These are phyloP conservation scores for Diaprepes abbreviatus DNA, from an alignment of 2,888 invertebrate genomes.

Conservation along the genomic window DNA sequence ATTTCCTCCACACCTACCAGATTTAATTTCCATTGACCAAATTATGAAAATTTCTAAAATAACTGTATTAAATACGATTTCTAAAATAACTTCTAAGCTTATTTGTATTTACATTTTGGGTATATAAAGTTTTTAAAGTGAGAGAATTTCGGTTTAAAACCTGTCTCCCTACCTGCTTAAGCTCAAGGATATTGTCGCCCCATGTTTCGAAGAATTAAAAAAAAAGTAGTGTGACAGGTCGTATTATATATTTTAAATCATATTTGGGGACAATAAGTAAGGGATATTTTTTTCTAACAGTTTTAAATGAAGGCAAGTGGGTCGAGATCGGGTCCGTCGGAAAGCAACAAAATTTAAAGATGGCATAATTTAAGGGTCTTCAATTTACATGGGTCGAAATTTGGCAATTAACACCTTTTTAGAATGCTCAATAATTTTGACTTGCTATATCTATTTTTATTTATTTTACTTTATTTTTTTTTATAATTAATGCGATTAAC, in stretches of 20 bases:
- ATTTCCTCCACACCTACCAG: background rate
- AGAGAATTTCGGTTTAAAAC: constrained; percentile 14
- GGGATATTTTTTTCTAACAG: background rate
- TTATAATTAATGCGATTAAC: no score
- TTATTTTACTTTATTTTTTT: no score
- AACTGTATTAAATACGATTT: background rate
- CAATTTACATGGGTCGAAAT: no score
- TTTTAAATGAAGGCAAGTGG: background rate
- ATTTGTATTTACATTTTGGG: constrained; percentile 3
- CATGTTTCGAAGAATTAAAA: constrained; percentile 22
- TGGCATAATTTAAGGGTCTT: no score
- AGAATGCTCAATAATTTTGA: no score
- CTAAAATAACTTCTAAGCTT: no score
- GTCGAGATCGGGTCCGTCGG: background rate
- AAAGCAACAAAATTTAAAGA: background rate
- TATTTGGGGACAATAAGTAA: constrained; percentile 4
- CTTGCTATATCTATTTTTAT: no score
- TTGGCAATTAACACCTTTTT: no score
- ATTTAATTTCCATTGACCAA: background rate
- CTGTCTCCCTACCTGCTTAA: constrained; percentile 21
- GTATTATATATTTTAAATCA: constrained; percentile 29
- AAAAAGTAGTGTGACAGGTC: constrained; percentile 12
- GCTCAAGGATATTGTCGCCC: constrained; percentile 14
- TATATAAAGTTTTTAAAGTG: background rate
- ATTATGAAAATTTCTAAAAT: background rate